These are phyloP conservation scores for Sphaerophoria rueppellii DNA, from an alignment of 2,888 invertebrate species.

Conservation along the genomic window DNA sequence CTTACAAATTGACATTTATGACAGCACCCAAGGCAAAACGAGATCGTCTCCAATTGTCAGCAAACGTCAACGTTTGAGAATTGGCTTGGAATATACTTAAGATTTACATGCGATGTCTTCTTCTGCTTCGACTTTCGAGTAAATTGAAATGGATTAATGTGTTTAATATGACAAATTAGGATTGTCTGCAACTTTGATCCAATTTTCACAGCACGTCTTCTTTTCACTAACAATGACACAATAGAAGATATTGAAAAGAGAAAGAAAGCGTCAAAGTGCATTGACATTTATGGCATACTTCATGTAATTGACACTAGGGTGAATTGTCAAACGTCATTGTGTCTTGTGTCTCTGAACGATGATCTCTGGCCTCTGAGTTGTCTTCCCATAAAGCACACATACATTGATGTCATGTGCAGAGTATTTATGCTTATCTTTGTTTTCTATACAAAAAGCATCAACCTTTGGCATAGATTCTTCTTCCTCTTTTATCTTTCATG, in stretches of 20 bases:
- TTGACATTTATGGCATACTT: constrained; percentile 24
- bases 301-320: constrained; percentile 38
- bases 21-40: constrained; percentile 19
- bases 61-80: constrained; percentile 13
- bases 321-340: constrained; percentile 27
- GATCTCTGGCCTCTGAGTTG: constrained; percentile 22
- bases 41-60: constrained; percentile 1
- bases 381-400: neutral
- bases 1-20: constrained; percentile 33
- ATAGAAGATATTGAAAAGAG: neutral
- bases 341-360: constrained; percentile 12
- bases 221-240: neutral
- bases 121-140: constrained; percentile 17
- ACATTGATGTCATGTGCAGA: no score
- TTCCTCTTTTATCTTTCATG: neutral
- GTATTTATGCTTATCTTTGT: no score
- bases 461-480: constrained; percentile 35
- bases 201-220: constrained; percentile 28
- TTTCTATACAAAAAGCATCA: constrained; percentile 12
- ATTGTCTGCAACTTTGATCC: constrained; percentile 35
- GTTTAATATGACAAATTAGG: constrained; percentile 51
- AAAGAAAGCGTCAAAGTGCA: neutral
- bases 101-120: constrained; percentile 27
- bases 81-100: constrained; percentile 9
- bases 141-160: constrained; percentile 57